These are phyloP conservation scores for Bombus cullumanus DNA, from an alignment of 1,140 invertebrate species.

Conservation along the genomic window DNA sequence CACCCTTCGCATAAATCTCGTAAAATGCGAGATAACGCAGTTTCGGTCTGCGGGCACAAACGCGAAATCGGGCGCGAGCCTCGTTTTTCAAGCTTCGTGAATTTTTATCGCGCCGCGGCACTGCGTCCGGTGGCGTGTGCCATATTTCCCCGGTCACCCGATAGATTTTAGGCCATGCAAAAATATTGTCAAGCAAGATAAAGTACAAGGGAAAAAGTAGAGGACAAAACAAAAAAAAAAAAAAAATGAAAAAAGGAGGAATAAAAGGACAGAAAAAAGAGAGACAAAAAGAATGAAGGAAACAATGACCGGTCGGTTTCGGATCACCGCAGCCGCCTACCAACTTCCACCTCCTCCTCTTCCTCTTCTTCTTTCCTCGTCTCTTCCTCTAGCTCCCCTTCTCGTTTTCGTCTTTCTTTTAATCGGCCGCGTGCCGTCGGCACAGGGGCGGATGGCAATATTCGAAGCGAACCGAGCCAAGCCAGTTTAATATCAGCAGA, in stretches of 20 bases:
- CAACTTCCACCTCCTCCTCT: slow-evolving; percentile 23
- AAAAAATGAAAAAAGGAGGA: not conserved
- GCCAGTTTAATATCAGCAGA: slow-evolving; percentile 75
- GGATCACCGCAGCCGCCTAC: slow-evolving; percentile 47
- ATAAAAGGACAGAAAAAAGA: slow-evolving; percentile 6
- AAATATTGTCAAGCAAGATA: slow-evolving; percentile 56
- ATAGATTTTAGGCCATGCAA: slow-evolving; percentile 57
- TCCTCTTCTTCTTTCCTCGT: slow-evolving; percentile 9
- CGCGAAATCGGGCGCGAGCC: slow-evolving; percentile 9
- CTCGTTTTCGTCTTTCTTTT: slow-evolving; percentile 51
- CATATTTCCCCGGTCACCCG: slow-evolving; percentile 60
- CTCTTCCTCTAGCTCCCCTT: not conserved
- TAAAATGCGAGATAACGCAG: slow-evolving; percentile 41
- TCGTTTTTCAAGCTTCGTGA: slow-evolving; percentile 66
- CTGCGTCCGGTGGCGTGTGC: slow-evolving; percentile 50
- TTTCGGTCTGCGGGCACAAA: slow-evolving; percentile 42
- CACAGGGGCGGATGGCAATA: slow-evolving; percentile 62
- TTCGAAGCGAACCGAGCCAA: slow-evolving; percentile 64
- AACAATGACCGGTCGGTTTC: slow-evolving; percentile 50
- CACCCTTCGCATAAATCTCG: slow-evolving; percentile 31
- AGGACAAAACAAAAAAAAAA: not conserved
- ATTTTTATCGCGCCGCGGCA: slow-evolving; percentile 65
- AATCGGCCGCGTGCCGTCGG: slow-evolving; percentile 65
- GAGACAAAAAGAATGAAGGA: slow-evolving; percentile 21
- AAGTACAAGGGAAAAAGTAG: slow-evolving; percentile 12